phyloP scores from a whole-genome alignment of 2,797 vertebrate genomes.

The Cryptoblepharus egeriae region DNA sequence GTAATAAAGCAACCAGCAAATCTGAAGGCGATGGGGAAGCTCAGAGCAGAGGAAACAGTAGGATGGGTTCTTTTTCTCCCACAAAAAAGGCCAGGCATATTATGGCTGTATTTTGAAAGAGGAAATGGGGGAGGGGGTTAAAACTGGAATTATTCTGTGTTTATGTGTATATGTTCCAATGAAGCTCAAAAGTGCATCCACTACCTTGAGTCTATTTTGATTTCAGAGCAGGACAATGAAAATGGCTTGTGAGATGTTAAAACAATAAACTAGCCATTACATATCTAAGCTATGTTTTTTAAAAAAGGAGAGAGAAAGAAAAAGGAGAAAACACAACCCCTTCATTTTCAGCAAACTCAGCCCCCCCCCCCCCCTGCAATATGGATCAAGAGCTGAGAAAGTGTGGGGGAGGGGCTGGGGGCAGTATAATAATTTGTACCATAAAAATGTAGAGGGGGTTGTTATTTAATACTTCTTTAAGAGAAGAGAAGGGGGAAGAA shows the following conservation, averaged over 20 bases:
- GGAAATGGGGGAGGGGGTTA: not conserved
- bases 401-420: slow-evolving; percentile 62
- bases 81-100: not conserved
- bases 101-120: not conserved
- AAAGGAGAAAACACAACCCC: not conserved
- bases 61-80: not conserved
- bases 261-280: slow-evolving; percentile 41
- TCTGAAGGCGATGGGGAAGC: not conserved
- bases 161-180: not conserved
- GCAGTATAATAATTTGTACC: slow-evolving; percentile 45
- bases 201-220: not conserved
- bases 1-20: not conserved
- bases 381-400: slow-evolving; percentile 64
- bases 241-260: slow-evolving; percentile 25
- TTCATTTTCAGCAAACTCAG: slow-evolving; percentile 61
- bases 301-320: slow-evolving; percentile 10
- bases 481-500: slow-evolving; percentile 37
- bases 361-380: slow-evolving; percentile 31
- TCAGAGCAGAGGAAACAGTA: not conserved
- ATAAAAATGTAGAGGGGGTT: slow-evolving; percentile 47
- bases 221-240: slow-evolving; percentile 31
- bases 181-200: slow-evolving; percentile 31
- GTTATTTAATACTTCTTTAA: slow-evolving; percentile 58
- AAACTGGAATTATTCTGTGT: not conserved
- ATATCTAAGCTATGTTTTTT: slow-evolving; percentile 40